phyloP scores from a whole-genome alignment of 2,113 vertebrate genomes.

The Tylochromis polylepis region DNA sequence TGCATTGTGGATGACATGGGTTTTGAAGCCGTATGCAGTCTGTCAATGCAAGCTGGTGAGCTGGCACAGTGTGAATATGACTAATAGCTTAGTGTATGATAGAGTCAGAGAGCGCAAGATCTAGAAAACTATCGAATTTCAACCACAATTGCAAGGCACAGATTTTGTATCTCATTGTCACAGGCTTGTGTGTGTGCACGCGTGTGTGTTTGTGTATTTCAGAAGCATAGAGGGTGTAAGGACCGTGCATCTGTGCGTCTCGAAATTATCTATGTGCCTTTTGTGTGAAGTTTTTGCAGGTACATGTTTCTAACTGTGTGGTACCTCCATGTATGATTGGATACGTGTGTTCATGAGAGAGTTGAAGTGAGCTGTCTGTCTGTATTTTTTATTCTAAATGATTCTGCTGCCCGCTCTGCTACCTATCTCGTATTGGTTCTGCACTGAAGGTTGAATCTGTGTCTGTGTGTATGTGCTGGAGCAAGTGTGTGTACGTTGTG shows the following conservation, averaged over 20 bases:
- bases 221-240: not conserved
- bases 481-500: not conserved
- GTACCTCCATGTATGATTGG: not conserved
- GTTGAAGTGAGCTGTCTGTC: slow-evolving; percentile 28
- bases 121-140: slow-evolving; percentile 12
- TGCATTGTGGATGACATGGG: slow-evolving; percentile 4
- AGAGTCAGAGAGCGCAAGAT: slow-evolving; percentile 14
- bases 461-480: slow-evolving; percentile 5
- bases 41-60: slow-evolving; percentile 51
- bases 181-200: not conserved
- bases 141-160: not conserved
- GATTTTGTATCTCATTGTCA: slow-evolving; percentile 11
- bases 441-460: slow-evolving; percentile 48
- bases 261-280: not conserved
- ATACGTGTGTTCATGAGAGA: not conserved
- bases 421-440: slow-evolving; percentile 40
- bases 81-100: slow-evolving; percentile 45
- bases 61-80: slow-evolving; percentile 49
- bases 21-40: slow-evolving; percentile 38
- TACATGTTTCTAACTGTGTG: not conserved
- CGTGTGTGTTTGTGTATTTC: not conserved
- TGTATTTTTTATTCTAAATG: slow-evolving; percentile 41
- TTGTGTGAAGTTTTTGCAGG: not conserved
- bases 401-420: slow-evolving; percentile 24
- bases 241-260: not conserved